Conservation (phyloP, 2,797 vertebrate species). For the Erethizon dorsatum region DNA sequence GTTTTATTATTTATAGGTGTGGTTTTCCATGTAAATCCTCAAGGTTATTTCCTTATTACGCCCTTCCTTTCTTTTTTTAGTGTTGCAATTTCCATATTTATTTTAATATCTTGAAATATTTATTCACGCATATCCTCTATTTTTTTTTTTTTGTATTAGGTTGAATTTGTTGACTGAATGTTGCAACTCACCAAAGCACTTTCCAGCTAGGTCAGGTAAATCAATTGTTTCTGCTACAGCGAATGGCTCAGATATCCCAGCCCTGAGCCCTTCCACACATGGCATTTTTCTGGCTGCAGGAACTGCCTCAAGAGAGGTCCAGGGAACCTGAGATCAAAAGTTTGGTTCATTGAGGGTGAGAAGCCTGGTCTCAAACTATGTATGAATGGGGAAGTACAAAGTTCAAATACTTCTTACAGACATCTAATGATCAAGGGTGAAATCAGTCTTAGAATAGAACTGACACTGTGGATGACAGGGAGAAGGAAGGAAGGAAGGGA, state of each 20-base stretch:
- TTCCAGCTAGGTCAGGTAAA: background rate
- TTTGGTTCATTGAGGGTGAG: background rate
- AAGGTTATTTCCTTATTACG: background rate
- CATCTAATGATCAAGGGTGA: background rate
- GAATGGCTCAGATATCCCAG: background rate
- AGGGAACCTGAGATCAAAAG: background rate
- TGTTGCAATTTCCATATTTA: background rate
- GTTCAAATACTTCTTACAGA: background rate
- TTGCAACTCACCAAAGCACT: background rate
- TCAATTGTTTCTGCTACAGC: background rate
- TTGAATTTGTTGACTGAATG: background rate
- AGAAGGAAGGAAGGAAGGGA: background rate
- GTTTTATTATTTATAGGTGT: background rate
- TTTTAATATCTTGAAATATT: background rate
- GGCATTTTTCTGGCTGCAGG: background rate
- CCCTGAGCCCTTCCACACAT: background rate
- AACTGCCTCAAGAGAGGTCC: background rate
- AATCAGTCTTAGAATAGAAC: background rate
- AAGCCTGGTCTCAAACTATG: background rate
- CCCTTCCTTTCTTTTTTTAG: background rate
- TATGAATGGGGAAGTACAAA: background rate
- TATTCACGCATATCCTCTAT: background rate
- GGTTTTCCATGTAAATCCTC: background rate
- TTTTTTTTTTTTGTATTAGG: background rate
- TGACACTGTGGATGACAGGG: background rate